Conservation (phyloP, 2,113 vertebrate genomes). For the Macroglossus sobrinus region DNA sequence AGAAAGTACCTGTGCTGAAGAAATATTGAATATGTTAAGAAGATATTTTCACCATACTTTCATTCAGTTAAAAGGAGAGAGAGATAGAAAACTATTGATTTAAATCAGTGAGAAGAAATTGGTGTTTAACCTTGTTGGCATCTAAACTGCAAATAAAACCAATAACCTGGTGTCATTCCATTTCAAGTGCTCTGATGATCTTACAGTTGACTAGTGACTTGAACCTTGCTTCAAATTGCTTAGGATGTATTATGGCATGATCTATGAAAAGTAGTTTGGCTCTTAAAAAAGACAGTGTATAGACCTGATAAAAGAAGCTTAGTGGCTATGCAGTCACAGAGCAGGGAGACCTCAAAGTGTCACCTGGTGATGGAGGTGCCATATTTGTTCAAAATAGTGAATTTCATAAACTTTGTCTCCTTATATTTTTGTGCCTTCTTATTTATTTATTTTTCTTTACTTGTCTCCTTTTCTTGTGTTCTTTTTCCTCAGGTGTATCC, state of each 20-base stretch:
- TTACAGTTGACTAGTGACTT: constrained; percentile 75
- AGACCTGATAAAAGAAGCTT: background rate
- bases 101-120: constrained; percentile 72
- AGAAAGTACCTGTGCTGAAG: background rate
- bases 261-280: constrained; percentile 37
- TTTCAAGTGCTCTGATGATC: constrained; percentile 72
- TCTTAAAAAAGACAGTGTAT: background rate
- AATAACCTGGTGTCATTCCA: constrained; percentile 58
- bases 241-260: constrained; percentile 51
- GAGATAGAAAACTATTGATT: constrained; percentile 67
- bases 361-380: accelerated
- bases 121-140: constrained; percentile 67
- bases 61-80: constrained; percentile 30
- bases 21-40: background rate
- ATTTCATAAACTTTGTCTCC: background rate
- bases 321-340: background rate
- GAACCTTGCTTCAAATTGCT: constrained; percentile 69
- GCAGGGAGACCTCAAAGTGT: background rate
- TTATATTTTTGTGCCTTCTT: background rate
- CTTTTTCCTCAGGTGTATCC: background rate
- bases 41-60: background rate
- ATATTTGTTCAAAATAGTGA: background rate
- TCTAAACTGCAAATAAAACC: constrained; percentile 50
- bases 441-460: background rate
- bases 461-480: background rate